phyloP scores from a whole-genome alignment of 2,797 vertebrate genomes.

The Lacerta viridis region DNA sequence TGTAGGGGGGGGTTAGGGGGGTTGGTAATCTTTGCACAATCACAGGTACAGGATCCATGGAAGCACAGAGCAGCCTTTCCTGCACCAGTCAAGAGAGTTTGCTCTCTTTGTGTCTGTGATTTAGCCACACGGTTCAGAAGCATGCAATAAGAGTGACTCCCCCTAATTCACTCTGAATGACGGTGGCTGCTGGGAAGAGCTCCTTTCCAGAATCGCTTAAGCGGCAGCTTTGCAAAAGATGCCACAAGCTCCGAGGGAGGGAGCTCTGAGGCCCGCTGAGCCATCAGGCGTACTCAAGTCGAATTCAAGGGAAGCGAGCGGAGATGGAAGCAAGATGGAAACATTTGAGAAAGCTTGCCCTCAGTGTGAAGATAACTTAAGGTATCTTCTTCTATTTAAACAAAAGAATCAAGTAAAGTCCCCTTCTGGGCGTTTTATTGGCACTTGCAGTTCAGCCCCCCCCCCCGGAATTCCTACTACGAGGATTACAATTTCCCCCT shows the following conservation, averaged over 20 bases:
- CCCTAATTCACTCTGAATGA: background rate
- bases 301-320: conserved; percentile 52
- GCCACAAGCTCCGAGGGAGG: conserved; percentile 23
- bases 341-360: conserved; percentile 28
- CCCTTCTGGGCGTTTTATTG: background rate
- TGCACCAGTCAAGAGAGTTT: background rate
- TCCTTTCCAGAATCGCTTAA: background rate
- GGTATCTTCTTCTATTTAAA: background rate
- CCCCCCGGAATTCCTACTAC: background rate
- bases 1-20: too few relatives aligned
- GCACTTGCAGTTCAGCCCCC: too few relatives aligned
- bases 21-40: too few relatives aligned
- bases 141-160: background rate
- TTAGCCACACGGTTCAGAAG: background rate
- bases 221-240: conserved; percentile 19
- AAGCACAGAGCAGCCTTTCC: background rate
- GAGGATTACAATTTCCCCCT: background rate
- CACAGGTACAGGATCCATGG: too few relatives aligned
- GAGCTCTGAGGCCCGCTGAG: background rate
- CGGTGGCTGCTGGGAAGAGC: background rate
- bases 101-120: background rate
- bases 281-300: background rate
- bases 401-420: background rate
- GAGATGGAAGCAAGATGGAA: conserved; percentile 58
- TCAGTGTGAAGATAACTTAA: background rate